A percentile compares a stretch with the other conserved stretches of the same genome.
phyloP scores from a whole-genome alignment of 2,113 vertebrate species.

The Leucosticte australis region DNA sequence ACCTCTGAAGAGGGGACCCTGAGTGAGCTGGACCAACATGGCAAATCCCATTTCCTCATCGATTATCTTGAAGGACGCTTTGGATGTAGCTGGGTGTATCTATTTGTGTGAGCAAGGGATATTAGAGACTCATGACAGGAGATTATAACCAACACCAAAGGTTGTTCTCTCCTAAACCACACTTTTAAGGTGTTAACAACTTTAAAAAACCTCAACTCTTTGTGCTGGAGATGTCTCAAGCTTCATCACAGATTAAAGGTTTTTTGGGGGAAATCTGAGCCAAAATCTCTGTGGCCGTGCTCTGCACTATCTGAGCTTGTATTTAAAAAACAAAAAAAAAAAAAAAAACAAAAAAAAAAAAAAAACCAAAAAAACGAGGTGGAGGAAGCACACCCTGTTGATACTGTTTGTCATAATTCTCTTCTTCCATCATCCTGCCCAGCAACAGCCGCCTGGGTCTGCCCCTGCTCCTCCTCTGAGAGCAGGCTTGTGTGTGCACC shows the following conservation, averaged over 20 bases:
- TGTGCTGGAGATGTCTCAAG: not conserved
- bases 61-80: slow-evolving; percentile 8
- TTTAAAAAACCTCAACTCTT: not conserved
- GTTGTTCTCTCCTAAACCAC: not conserved
- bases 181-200: not conserved
- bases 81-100: not conserved
- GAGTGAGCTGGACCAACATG: not conserved
- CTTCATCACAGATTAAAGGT: not conserved
- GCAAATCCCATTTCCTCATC: slow-evolving; percentile 10
- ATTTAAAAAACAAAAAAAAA: not conserved
- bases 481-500: not conserved
- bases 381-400: not conserved
- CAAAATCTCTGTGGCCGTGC: not conserved
- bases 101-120: not conserved
- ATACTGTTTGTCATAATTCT: not conserved
- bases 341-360: not conserved
- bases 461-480: not conserved
- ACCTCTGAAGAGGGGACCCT: not conserved
- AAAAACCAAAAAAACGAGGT: not conserved
- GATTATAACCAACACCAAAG: slow-evolving; percentile 2
- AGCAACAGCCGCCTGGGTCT: not conserved
- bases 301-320: not conserved
- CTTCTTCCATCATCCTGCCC: slow-evolving; percentile 7
- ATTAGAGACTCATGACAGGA: not conserved
- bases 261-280: not conserved